Percentiles rank a stretch among this genome's conserved stretches.
Evolutionary conservation across 2,797 vertebrate species (phyloP).

Genomic region (Chiloscyllium punctatum): DNA sequence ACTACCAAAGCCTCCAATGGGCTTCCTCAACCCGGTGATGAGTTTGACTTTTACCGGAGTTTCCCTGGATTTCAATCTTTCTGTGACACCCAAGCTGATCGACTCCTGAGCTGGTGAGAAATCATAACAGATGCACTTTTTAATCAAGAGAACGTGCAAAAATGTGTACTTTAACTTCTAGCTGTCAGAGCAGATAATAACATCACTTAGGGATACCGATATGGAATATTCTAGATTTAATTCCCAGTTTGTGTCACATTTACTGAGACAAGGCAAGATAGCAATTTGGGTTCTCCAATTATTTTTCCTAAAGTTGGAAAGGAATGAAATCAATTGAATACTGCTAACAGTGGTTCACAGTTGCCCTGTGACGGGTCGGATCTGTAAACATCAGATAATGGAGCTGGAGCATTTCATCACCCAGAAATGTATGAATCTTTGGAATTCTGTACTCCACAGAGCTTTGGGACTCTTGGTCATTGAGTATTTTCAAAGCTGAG

Average conservation of each 20-base stretch:
- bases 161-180: neutral
- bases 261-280: neutral
- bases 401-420: neutral
- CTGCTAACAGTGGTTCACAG: neutral
- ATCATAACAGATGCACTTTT: neutral
- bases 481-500: no score
- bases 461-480: no score
- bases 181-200: neutral
- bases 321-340: neutral
- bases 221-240: neutral
- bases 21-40: conserved; percentile 82
- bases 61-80: conserved; percentile 82
- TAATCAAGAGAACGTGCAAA: neutral
- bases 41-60: conserved; percentile 90
- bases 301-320: neutral
- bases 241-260: neutral
- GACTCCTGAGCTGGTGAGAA: conserved; percentile 74
- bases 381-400: no score
- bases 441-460: neutral
- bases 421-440: neutral
- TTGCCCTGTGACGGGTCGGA: neutral
- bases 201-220: neutral
- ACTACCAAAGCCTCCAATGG: conserved; percentile 79
- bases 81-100: conserved; percentile 77
- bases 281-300: neutral